Base-by-base conservation (phyloP, 2,888 invertebrate species). In the Drosophila merina region DNA sequence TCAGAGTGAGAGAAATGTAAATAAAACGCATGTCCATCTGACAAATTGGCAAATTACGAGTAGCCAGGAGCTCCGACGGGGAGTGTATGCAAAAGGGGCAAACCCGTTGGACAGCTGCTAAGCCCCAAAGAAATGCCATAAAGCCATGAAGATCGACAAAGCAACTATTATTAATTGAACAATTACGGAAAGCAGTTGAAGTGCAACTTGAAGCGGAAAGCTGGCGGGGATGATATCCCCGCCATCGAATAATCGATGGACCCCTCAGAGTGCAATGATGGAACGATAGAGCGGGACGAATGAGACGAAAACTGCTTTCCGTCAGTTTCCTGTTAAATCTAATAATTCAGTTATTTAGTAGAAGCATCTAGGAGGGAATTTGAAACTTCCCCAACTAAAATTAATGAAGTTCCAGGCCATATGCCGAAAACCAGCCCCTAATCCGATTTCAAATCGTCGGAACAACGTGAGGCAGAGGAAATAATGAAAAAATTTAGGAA, bases 321-420 rank as follows among this genome's bases (percentile, higher is more conserved):
- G 88, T 88, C 79, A 79, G 87, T 88, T 88, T 88, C 88, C 72
- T 67, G 84, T 72, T 86, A 84, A 88, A 84, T 73, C 88, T 79
- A 86, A 84, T 88, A 88, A 84, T 75, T 86, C 80, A 74, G 88
- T 75, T 76, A 28, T 28, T 74, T 69, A 52, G 40, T 56, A 30
- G 51, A 42, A 45, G 67, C 60, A 54, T 25, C 58, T 58, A 62
- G 72, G 69, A 63, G 58, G 74, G 56, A 47, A 47, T 49, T 62
- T 64, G 67, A 56, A 70, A 71, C 40, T 44, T 47, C 9, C 50
- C 54, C 68, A 52, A 77, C 86, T 72, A 50, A 80, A 84, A 81
- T 86, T 85, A 88, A 88, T 86, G 86, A 76, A 72, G 74, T 55
- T 58, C 57, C 63, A 36, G 36, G 6, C 36, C 36, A 36, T n/a